A percentile compares a stretch with the other conserved stretches of the same genome.
phyloP scores from a whole-genome alignment of 2,888 invertebrate genomes.

The Junonia oenone region DNA sequence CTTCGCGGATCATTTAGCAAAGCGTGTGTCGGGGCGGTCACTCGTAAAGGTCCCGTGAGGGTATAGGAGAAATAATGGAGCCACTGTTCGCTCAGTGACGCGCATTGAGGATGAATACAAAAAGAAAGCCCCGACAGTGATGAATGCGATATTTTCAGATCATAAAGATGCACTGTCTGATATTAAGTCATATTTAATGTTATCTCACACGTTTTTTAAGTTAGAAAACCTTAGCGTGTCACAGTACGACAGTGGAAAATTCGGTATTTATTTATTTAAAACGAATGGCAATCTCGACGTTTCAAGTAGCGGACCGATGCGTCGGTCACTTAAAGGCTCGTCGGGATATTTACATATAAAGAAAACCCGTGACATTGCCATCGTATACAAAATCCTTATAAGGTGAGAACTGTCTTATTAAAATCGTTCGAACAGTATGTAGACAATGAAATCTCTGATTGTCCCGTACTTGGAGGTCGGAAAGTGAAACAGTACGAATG shows the following conservation, averaged over 20 bases:
- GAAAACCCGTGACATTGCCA: conserved; percentile 13
- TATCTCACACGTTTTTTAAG: not conserved
- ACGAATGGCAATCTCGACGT: conserved; percentile 7
- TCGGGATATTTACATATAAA: conserved; percentile 21
- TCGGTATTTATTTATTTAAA: not conserved
- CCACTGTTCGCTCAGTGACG: conserved; percentile 20
- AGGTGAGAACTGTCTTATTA: conserved; percentile 20
- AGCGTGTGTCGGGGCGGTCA: conserved; percentile 28
- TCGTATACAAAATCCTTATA: conserved; percentile 18
- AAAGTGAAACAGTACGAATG: conserved; percentile 20
- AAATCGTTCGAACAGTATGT: conserved; percentile 16
- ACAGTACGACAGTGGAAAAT: not conserved
- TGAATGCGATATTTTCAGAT: conserved; percentile 20
- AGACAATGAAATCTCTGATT: conserved; percentile 15
- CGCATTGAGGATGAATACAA: conserved; percentile 21
- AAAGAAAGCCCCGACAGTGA: conserved; percentile 26
- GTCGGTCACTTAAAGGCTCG: conserved; percentile 6
- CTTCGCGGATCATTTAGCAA: conserved; percentile 28
- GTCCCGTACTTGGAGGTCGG: conserved; percentile 5
- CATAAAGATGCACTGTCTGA: conserved; percentile 3
- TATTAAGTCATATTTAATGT: not conserved
- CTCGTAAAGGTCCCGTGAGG: conserved; percentile 27
- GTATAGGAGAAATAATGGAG: conserved; percentile 23
- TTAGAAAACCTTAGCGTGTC: not conserved
- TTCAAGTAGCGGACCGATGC: not conserved